These are phyloP conservation scores for Agelas oroides DNA, from an alignment of 37 sponge, comb jelly and placozoan species.

Conservation along the genomic window DNA sequence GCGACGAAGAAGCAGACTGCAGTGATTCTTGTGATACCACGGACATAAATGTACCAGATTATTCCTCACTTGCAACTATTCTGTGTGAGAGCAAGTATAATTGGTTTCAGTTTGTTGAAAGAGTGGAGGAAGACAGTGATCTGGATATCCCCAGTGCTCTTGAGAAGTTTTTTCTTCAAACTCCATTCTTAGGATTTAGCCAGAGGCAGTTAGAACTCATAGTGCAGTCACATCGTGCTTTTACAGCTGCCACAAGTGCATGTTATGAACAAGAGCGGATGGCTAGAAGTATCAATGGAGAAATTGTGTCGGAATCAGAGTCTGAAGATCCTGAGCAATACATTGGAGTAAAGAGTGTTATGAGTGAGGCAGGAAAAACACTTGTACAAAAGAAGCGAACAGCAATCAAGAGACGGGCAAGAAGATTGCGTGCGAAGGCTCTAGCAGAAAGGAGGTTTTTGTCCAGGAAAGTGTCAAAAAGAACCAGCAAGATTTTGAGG, in stretches of 20 bases:
- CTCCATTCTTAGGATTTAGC: background rate
- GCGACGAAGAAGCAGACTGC: background rate
- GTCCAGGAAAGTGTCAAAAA: background rate
- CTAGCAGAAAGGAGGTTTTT: background rate
- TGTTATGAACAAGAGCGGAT: conserved; percentile 4
- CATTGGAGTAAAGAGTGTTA: background rate
- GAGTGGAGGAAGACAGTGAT: background rate
- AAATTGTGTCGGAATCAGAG: conserved; percentile 29
- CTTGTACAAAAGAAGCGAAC: too few relatives aligned
- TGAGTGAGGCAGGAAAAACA: too few relatives aligned
- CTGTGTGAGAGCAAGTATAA: background rate
- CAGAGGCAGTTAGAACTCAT: background rate
- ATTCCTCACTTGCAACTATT: too few relatives aligned
- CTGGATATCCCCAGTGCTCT: background rate
- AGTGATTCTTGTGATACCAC: background rate
- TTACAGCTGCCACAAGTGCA: background rate
- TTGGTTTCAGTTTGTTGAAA: conserved; percentile 1
- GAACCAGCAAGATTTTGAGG: background rate
- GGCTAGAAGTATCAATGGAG: conserved; percentile 4
- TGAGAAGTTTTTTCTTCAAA: background rate
- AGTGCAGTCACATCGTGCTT: conserved; percentile 15
- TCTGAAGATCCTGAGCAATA: conserved; percentile 24
- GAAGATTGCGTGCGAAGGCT: background rate
- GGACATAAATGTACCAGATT: too few relatives aligned
- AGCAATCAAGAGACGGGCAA: background rate